phyloP scores from a whole-genome alignment of 2,888 invertebrate genomes.

The Tachina lurida region DNA sequence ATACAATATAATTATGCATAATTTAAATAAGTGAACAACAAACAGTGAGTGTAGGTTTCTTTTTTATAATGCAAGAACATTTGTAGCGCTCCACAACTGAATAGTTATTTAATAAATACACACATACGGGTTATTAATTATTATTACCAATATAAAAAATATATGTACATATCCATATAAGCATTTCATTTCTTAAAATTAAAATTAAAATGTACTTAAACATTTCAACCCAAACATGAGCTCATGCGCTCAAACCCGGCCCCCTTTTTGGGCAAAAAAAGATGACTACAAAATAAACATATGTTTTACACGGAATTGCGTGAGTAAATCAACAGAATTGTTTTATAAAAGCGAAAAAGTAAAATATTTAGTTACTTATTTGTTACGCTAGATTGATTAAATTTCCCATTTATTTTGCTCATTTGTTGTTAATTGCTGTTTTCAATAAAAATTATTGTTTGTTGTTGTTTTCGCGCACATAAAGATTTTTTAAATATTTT shows the following conservation, averaged over 20 bases:
- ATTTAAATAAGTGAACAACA: constrained; percentile 11
- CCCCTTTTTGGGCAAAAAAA: background rate
- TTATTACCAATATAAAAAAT: background rate
- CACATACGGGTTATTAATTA: constrained; percentile 9
- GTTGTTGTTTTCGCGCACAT: background rate
- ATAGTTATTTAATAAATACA: background rate
- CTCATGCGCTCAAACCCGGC: background rate
- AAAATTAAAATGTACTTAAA: background rate
- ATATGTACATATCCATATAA: background rate
- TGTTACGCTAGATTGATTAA: constrained; percentile 56
- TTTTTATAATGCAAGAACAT: constrained; percentile 29
- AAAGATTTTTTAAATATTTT: constrained; percentile 25
- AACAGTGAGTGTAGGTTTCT: constrained; percentile 44
- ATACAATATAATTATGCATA: constrained; percentile 52
- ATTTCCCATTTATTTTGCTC: constrained; percentile 43
- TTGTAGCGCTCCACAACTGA: background rate
- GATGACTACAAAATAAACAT: constrained; percentile 13
- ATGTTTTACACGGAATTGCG: constrained; percentile 22
- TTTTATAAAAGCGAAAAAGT: background rate
- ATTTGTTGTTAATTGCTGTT: constrained; percentile 34
- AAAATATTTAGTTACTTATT: constrained; percentile 49
- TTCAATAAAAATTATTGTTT: constrained; percentile 7
- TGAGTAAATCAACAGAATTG: constrained; percentile 24
- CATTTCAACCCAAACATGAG: background rate
- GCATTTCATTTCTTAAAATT: background rate